A percentile compares a stretch with the other conserved stretches of the same genome.
Conservation (phyloP, 2,113 vertebrate species). For the Anoura caudifer region DNA sequence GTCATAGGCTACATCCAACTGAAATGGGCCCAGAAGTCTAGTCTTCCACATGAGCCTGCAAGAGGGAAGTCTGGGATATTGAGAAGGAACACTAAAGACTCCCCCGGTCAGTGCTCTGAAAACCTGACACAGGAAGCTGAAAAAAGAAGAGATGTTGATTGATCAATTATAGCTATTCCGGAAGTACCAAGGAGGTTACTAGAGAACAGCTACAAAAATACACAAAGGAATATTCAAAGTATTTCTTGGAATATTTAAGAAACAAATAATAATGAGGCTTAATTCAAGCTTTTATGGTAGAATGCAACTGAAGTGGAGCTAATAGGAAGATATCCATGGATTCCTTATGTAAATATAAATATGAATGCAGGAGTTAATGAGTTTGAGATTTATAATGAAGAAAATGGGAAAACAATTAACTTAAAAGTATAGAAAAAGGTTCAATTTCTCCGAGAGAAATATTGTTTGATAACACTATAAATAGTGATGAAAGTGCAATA, state of each 20-base stretch:
- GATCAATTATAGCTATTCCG: not conserved
- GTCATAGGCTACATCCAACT: not conserved
- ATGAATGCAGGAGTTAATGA: not conserved
- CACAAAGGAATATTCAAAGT: not conserved
- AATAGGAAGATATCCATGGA: not conserved
- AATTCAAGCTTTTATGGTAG: not conserved
- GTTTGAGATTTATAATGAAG: not conserved
- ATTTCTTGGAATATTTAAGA: not conserved
- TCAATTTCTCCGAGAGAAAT: not conserved
- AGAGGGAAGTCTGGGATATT: not conserved
- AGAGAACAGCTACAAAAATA: not conserved
- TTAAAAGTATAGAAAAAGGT: not conserved
- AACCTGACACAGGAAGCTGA: not conserved
- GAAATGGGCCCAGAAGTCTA: not conserved
- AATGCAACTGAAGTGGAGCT: not conserved
- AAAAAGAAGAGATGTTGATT: not conserved
- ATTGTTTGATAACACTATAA: not conserved
- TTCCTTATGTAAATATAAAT: not conserved
- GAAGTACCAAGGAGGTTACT: not conserved
- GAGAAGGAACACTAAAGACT: not conserved
- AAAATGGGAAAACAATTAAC: not conserved
- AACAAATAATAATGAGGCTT: not conserved
- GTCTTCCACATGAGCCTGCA: not conserved
- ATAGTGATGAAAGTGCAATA: not conserved
- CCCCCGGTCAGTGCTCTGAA: not conserved